These are phyloP conservation scores for Acanthaster planci DNA, from an alignment of 35 echinoderm and acorn worm species.

Conservation along the genomic window DNA sequence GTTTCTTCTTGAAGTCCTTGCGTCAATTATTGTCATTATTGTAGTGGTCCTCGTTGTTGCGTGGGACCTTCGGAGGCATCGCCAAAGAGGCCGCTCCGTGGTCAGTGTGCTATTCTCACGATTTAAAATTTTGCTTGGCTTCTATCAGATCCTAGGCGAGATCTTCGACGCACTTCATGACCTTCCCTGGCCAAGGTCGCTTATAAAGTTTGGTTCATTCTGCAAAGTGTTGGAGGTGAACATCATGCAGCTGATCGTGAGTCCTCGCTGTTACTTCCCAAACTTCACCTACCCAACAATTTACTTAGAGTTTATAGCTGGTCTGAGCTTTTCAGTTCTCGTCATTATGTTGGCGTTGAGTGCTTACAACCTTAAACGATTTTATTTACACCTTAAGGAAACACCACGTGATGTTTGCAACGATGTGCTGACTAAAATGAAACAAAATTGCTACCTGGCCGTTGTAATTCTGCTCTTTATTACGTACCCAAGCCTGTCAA, in stretches of 20 bases:
- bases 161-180: slow-evolving; percentile 24
- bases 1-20: neutral
- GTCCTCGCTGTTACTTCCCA: slow-evolving; percentile 37
- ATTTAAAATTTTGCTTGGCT: slow-evolving; percentile 56
- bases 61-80: slow-evolving; percentile 6
- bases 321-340: neutral
- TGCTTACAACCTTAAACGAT: neutral
- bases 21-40: neutral
- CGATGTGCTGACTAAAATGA: neutral
- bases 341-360: neutral
- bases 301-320: slow-evolving; percentile 22
- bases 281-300: slow-evolving; percentile 1
- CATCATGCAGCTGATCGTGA: neutral
- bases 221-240: slow-evolving; percentile 13
- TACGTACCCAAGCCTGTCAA: slow-evolving; percentile 29
- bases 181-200: slow-evolving; percentile 21
- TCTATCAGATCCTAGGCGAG: slow-evolving; percentile 56
- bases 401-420: neutral
- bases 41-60: neutral
- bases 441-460: slow-evolving; percentile 24
- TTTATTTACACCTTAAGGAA: neutral
- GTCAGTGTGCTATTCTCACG: slow-evolving; percentile 33
- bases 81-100: neutral
- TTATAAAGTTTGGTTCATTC: slow-evolving; percentile 29
- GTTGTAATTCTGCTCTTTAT: slow-evolving; percentile 44